Percentiles rank a stretch among this genome's conserved stretches.
Conservation (phyloP, 2,113 vertebrate genomes). For the Mohoua ochrocephala region DNA sequence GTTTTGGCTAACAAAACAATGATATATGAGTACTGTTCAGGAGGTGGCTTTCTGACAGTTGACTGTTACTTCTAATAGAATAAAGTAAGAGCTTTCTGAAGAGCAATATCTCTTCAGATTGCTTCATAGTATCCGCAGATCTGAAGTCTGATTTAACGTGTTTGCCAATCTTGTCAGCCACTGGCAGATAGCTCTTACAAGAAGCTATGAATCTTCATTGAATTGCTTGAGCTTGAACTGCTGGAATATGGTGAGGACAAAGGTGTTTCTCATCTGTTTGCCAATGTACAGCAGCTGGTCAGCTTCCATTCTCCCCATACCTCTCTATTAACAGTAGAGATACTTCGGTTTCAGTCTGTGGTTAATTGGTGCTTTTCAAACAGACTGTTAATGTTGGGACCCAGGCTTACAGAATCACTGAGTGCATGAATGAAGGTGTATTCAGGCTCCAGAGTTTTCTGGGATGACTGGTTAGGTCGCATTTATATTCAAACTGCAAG, state of each 20-base stretch:
- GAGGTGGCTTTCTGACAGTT: not conserved
- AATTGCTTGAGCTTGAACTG: not conserved
- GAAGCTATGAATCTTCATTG: not conserved
- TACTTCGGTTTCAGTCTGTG: not conserved
- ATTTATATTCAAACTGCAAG: not conserved
- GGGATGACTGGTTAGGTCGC: not conserved
- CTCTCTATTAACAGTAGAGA: not conserved
- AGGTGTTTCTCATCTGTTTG: not conserved
- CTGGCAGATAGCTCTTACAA: not conserved
- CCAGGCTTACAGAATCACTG: not conserved
- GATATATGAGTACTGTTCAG: not conserved
- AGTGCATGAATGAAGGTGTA: not conserved
- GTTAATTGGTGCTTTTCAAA: not conserved
- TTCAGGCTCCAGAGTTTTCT: not conserved
- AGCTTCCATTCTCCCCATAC: not conserved
- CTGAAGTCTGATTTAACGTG: not conserved
- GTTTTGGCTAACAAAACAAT: not conserved
- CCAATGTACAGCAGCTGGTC: not conserved
- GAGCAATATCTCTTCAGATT: not conserved
- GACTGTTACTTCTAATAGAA: not conserved
- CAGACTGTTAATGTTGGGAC: not conserved
- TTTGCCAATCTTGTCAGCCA: not conserved
- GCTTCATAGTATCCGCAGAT: not conserved
- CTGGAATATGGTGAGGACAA: not conserved
- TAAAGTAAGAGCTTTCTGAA: not conserved